Evolutionary conservation across 2,113 vertebrate genomes (phyloP), one percentile per base, ranked within the genome.

Genomic region (Carollia perspicillata): DNA sequence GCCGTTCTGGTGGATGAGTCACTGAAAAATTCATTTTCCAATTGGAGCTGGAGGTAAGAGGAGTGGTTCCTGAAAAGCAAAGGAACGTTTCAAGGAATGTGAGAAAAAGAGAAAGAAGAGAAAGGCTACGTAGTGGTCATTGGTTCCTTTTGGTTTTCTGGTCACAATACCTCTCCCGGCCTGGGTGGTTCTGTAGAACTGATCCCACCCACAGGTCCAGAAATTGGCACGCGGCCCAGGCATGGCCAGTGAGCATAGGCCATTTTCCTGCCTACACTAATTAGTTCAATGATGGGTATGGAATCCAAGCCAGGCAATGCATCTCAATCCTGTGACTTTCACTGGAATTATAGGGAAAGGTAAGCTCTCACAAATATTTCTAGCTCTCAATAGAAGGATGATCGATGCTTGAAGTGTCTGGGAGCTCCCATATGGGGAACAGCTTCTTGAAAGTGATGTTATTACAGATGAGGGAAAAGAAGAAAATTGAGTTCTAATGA

Each of bases 21-120:
- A 83, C 86, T 92, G 55, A 88, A 44, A 80, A 93, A 89, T 79
- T 88, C 30, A 51, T 68, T 87, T 90, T n/a, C 60, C 35, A 30
- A 3, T 17, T 79, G 55, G n/a, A 81, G 79, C 6, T 74, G 28
- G 28, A 71, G 30, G 55, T 74, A 68, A 80, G 53, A 81, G 92
- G 71, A 71, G 22, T 28, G 26, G 6, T 35, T 80, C 55, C 72
- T 81, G 63, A 71, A 92, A 91, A 89, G 40, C 33, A 63, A 63
- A 86, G 53, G 12, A 42, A 60, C 18, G 14, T 79, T 90, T 87
- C 28, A 4, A 93, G 65, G 85, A 55, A 69, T n/a, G 9, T 9
- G n/a, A 77, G 83, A 49, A 65, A 92, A 55, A 88, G 16, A 65
- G 83, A 74, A 80, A n/a, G 9, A 74, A 60, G 37, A 65, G n/a